These are phyloP conservation scores for Trichoplusia ni DNA, from an alignment of 1,140 invertebrate genomes.

Conservation along the genomic window DNA sequence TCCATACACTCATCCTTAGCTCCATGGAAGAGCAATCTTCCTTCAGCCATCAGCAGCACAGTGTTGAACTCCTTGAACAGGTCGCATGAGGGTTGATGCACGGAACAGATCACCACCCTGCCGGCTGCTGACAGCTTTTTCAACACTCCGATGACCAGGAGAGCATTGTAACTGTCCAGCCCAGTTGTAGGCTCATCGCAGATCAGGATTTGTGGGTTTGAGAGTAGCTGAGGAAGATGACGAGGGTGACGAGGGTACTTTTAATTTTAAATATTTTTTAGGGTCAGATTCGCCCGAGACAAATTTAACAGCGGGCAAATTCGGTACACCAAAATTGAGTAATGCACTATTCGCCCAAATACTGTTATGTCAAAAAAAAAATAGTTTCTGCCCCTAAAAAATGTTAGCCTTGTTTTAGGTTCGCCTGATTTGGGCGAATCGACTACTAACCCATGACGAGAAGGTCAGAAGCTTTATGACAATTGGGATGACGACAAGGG, in stretches of 20 bases:
- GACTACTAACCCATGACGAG: no score
- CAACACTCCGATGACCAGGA: constrained; percentile 86
- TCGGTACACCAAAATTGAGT: no score
- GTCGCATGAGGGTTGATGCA: constrained; percentile 94
- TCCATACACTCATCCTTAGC: constrained; percentile 80
- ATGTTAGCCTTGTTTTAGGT: no score
- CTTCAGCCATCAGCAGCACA: constrained; percentile 89
- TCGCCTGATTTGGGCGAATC: no score
- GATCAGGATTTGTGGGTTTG: constrained; percentile 88
- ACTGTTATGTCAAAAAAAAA: no score
- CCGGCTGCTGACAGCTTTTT: constrained; percentile 83
- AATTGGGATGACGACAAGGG: no score
- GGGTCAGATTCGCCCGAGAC: no score
- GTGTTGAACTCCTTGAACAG: constrained; percentile 91
- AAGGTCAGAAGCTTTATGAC: no score
- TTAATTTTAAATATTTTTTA: not conserved
- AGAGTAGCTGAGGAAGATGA: constrained; percentile 83
- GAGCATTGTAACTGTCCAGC: constrained; percentile 91
- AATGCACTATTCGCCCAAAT: no score
- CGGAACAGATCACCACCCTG: constrained; percentile 90
- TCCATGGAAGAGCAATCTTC: constrained; percentile 92
- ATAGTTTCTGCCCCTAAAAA: no score
- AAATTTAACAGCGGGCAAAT: no score
- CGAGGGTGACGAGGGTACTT: no score
- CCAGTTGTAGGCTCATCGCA: constrained; percentile 93